Evolutionary conservation across 2,888 invertebrate genomes (phyloP).

Genomic region (Chrysodeixis includens): DNA sequence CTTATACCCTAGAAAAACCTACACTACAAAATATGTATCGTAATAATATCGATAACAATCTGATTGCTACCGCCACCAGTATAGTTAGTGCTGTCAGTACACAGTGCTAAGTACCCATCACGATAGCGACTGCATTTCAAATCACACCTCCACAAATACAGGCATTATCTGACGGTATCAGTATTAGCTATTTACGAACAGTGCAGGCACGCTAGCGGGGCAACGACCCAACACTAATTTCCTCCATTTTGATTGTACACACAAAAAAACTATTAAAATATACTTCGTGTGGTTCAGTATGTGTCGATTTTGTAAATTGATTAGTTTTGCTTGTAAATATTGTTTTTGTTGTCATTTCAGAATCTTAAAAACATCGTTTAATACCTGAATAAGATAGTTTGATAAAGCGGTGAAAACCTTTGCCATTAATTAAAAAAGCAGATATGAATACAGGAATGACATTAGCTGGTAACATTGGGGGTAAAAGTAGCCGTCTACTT

Average conservation of each 20-base stretch:
- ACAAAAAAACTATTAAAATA: conserved; percentile 56
- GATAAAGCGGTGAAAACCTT: too few species aligned
- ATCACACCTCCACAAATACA: conserved; percentile 29
- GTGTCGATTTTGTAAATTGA: background rate
- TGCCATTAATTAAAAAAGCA: too few species aligned
- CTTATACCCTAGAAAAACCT: background rate
- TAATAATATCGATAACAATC: background rate
- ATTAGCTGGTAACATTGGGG: too few species aligned
- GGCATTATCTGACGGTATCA: conserved; percentile 32
- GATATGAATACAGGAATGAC: too few species aligned
- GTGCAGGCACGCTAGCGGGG: conserved; percentile 52
- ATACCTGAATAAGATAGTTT: background rate
- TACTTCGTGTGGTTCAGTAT: conserved; percentile 37
- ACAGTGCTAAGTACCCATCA: background rate
- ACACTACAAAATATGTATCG: background rate
- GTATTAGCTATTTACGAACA: conserved; percentile 44
- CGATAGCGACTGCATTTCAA: background rate
- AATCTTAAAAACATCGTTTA: background rate
- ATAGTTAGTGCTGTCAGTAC: too few species aligned
- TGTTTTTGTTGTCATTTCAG: too few species aligned
- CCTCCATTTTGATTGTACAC: conserved; percentile 61
- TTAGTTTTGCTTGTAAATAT: conserved; percentile 27
- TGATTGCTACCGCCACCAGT: background rate
- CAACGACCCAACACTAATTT: conserved; percentile 62
- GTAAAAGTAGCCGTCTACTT: too few species aligned